Base-by-base conservation (phyloP, 2,888 invertebrate species). In the Mallateleia sp. region DNA sequence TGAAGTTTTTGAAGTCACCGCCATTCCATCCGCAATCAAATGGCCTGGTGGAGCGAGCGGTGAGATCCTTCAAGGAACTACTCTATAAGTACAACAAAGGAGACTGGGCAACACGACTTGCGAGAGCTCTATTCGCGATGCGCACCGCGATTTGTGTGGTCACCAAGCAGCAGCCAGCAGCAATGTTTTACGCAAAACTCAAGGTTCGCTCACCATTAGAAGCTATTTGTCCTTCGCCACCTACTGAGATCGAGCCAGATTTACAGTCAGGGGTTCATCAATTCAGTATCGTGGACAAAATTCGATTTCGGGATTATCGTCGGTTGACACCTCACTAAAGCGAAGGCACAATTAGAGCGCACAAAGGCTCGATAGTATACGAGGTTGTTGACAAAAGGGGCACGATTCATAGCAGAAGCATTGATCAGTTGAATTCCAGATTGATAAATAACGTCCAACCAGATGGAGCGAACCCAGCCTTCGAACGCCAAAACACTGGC, bases 21-120 rank as follows among this genome's bases (percentile, higher is more conserved):
- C 42, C 56, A 18, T 72, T 58, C 45, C 45, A 72, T 20, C 71
- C 45, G 9, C 7, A 14, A 28, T 72, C 71, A 15, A 58, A 72
- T 7, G 71, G 45, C 1, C 15, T 72, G 20, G 56, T 45, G 2
- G 71, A 72, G 38, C 0, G 58, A 20, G 25, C 50, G 5, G 28
- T 66, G 5, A 32, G n/a, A 22, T 14, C 28, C 0, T 66, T 66
- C 18, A 66, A 66, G 22, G 14, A 34, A 1, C 28, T 47, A 0
- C 18, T 47, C 3, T n/a, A 45, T 1, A 66, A 47, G 14, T 2
- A 28, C 11, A 47, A 25, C 5, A 24, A 52, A 9, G 38, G 38
- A 11, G 52, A 52, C 11, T 1, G 3, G 8, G 9, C 52, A 52
- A 24, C 22, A 24, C 22, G 52, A 24, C 14, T 52, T 4, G 22